Base-by-base conservation (phyloP, 2,888 invertebrate genomes). In the Anthophora plumipes region DNA sequence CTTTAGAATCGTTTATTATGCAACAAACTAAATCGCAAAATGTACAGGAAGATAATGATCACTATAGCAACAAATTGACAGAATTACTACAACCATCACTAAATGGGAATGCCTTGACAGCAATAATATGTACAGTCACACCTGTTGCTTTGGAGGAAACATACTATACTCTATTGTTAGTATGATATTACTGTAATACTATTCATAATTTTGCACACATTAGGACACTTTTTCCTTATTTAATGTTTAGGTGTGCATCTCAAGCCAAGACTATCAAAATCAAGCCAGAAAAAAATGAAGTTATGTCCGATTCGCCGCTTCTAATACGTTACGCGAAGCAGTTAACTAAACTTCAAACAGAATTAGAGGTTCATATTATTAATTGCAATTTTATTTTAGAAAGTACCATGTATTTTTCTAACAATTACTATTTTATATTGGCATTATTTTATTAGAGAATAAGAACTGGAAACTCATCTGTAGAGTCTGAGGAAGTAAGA, bases 71-170 rank as follows among this genome's bases (percentile, higher is more conserved):
- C 48, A 98, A 98, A 91, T 93, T 98, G 63, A 98, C 98, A 0
- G 94, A 98, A 52, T 96, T 98, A 14, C 93, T 98, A 11, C 97
- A 98, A 92, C 96, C 96, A 79, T 97, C 98, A 0, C 94, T 98
- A 1, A 98, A 98, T 4, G 98, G 98, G 0, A 98, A 98, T 92
- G 97, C 98, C 0, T 96, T 96, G 90, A 98, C 98, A 0, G 95
- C 96, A 17, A 97, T 98, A 48, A 97, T 98, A 75, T 98, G 98
- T 88, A 97, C 97, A 0, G 95, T 98, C 5, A 97, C 97, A 0
- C 96, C 97, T 0, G 96, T 96, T 0, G 95, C 96, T 0, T 88
- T 96, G 0, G 98, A 98, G 17, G 97, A 98, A 93, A 98, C 96
- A 0, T 93, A 94, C 54, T 95, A 95, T 25, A 96, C 96, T 5